Conservation (phyloP, 1,140 invertebrate genomes). For the Octopus bimaculoides region DNA sequence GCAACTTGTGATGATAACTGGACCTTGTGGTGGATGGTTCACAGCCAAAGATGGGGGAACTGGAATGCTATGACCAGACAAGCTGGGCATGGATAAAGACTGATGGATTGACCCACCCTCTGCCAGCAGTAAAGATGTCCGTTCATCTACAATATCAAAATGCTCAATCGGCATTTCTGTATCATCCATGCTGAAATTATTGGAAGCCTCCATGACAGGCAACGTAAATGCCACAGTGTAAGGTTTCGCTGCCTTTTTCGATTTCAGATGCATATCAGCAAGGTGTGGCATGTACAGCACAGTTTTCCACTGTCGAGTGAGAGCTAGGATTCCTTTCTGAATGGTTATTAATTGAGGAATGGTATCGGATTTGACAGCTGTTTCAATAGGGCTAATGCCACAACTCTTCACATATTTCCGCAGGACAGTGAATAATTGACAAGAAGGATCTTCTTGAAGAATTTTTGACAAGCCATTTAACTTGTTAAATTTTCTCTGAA, state of each 20-base stretch:
- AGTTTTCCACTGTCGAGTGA: conserved; percentile 96
- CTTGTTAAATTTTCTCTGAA: conserved; percentile 85
- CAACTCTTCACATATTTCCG: conserved; percentile 79
- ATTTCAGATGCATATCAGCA: conserved; percentile 69
- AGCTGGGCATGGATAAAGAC: conserved; percentile 36
- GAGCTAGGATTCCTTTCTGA: conserved; percentile 84
- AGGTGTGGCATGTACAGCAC: conserved; percentile 89
- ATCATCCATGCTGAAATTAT: conserved; percentile 28
- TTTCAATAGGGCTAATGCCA: conserved; percentile 74
- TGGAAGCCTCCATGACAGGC: conserved; percentile 67
- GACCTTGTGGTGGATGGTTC: not conserved
- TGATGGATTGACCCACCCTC: conserved; percentile 52
- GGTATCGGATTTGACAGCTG: conserved; percentile 77
- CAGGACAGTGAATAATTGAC: conserved; percentile 87
- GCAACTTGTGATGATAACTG: conserved; percentile 8
- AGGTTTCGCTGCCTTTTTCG: conserved; percentile 71
- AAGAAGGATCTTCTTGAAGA: conserved; percentile 91
- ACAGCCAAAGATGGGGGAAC: not conserved
- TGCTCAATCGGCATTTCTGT: conserved; percentile 56
- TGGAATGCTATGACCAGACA: conserved; percentile 22
- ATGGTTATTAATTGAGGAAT: conserved; percentile 84
- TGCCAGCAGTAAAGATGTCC: conserved; percentile 75
- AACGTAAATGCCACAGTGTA: conserved; percentile 85
- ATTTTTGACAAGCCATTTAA: conserved; percentile 85
- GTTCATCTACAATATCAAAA: conserved; percentile 78